These are phyloP conservation scores for Leiothrix lutea DNA, from an alignment of 2,113 vertebrate species.

Conservation along the genomic window DNA sequence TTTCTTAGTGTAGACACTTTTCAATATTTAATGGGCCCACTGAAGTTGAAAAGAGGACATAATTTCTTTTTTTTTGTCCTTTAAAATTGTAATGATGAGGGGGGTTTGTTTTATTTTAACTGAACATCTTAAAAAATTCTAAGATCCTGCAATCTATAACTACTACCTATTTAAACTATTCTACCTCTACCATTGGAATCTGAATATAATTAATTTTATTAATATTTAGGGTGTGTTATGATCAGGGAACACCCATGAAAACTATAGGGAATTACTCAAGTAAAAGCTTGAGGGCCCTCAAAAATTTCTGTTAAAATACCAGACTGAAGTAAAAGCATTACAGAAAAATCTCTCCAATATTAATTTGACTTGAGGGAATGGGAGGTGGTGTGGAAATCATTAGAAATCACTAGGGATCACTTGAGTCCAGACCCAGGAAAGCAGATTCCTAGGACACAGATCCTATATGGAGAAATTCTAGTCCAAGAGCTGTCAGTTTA, in stretches of 20 bases:
- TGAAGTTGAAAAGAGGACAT: constrained; percentile 11
- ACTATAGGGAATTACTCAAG: background rate
- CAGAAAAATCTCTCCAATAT: background rate
- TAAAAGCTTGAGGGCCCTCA: background rate
- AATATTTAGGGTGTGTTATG: background rate
- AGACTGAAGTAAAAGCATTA: background rate
- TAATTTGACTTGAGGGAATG: background rate
- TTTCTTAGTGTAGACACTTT: background rate
- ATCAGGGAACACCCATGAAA: background rate
- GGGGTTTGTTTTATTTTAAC: background rate
- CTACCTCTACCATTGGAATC: background rate
- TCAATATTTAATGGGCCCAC: constrained; percentile 34
- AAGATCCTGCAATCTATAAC: background rate
- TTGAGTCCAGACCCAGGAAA: background rate
- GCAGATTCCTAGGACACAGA: background rate
- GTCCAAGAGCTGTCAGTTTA: background rate
- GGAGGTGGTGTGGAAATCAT: background rate
- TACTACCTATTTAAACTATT: background rate
- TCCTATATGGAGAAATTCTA: background rate
- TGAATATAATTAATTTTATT: background rate
- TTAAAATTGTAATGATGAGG: background rate
- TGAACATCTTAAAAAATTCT: background rate
- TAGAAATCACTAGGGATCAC: background rate
- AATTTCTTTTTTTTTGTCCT: background rate
- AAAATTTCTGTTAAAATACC: background rate